These are phyloP conservation scores for Acanthopagrus latus DNA, from an alignment of 2,797 vertebrate genomes.

Conservation along the genomic window DNA sequence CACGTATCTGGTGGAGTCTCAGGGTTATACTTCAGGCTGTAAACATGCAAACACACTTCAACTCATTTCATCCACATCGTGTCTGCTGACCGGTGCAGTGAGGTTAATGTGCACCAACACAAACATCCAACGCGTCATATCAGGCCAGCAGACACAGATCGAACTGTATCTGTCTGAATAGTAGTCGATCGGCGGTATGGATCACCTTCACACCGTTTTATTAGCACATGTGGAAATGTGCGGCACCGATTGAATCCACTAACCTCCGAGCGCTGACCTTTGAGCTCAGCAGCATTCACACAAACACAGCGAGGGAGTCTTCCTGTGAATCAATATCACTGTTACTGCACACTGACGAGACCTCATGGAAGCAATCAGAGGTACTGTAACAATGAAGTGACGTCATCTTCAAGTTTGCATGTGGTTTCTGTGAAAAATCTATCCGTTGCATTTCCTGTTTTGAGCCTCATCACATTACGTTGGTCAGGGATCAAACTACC, in stretches of 20 bases:
- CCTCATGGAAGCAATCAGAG: background rate
- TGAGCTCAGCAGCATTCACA: background rate
- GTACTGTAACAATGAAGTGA: background rate
- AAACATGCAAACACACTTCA: slow-evolving; percentile 4
- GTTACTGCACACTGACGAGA: background rate
- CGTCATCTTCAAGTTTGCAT: too few species aligned
- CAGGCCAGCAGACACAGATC: background rate
- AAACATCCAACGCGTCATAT: too few species aligned
- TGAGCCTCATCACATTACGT: too few species aligned
- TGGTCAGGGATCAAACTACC: too few species aligned
- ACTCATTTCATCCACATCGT: too few species aligned
- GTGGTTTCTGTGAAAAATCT: too few species aligned
- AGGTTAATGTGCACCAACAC: background rate
- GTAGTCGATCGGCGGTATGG: background rate
- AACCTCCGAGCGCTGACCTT: background rate
- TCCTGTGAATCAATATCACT: too few species aligned
- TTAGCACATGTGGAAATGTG: background rate
- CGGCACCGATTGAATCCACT: too few species aligned
- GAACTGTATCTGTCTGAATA: too few species aligned
- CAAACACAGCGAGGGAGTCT: background rate
- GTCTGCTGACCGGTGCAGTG: background rate
- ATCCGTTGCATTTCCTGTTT: too few species aligned
- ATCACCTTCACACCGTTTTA: background rate
- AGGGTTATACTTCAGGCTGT: background rate
- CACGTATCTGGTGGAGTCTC: too few species aligned